phyloP scores from a whole-genome alignment of 2,113 vertebrate species.

The Albula goreensis region DNA sequence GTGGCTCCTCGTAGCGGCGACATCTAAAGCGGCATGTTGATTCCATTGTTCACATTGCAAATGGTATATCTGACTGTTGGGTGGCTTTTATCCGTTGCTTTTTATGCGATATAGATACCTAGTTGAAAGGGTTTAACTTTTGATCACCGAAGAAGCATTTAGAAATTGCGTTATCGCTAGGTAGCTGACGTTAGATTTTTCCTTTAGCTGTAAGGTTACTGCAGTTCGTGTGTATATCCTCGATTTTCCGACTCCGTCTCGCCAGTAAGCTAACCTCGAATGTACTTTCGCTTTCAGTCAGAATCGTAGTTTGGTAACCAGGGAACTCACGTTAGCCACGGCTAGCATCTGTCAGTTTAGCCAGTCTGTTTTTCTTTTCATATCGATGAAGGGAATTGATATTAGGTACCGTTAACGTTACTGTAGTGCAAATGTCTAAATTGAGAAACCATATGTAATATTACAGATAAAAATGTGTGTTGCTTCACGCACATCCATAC shows the following conservation, averaged over 20 bases:
- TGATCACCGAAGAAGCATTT: neutral
- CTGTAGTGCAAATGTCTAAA: too few relatives aligned
- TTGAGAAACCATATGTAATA: neutral
- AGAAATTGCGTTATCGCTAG: too few relatives aligned
- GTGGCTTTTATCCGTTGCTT: too few relatives aligned
- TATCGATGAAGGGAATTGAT: too few relatives aligned
- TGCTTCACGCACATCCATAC: constrained; percentile 27
- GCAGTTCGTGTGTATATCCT: neutral
- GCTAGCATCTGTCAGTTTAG: too few relatives aligned
- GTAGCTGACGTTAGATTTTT: neutral
- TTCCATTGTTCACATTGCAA: constrained; percentile 13
- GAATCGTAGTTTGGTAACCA: too few relatives aligned
- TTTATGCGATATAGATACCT: too few relatives aligned
- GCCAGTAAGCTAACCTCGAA: too few relatives aligned
- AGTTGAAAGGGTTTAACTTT: neutral
- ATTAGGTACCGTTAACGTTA: too few relatives aligned
- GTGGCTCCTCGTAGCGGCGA: constrained; percentile 16
- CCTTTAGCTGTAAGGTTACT: neutral
- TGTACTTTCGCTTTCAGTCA: too few relatives aligned
- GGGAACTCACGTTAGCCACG: too few relatives aligned
- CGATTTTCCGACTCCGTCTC: neutral
- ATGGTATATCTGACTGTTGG: neutral
- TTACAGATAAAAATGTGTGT: constrained; percentile 39
- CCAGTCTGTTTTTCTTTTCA: too few relatives aligned
- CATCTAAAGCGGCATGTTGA: neutral